A percentile compares a stretch with the other conserved stretches of the same genome.
Evolutionary conservation across 2,797 vertebrate species (phyloP).

Genomic region (Acanthurus lineatus): DNA sequence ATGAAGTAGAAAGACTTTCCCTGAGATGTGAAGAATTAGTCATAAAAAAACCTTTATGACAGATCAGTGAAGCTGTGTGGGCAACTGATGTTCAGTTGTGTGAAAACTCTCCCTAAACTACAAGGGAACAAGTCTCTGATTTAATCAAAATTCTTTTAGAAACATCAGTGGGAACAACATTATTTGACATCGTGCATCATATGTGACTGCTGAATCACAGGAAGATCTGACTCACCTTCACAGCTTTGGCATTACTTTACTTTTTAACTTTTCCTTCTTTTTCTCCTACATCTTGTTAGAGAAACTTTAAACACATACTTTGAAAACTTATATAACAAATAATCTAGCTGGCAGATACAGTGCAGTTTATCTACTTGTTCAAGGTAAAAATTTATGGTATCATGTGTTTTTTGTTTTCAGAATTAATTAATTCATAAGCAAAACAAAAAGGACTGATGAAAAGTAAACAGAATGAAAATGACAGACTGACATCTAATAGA

Average conservation of each 20-base stretch:
- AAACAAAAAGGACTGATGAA: too few relatives aligned
- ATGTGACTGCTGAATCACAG: conserved; percentile 12
- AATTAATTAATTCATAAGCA: too few relatives aligned
- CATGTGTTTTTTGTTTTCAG: too few relatives aligned
- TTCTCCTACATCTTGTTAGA: neutral
- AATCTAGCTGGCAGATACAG: too few relatives aligned
- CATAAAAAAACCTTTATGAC: neutral
- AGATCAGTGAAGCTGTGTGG: conserved; percentile 14
- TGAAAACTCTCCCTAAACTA: too few relatives aligned
- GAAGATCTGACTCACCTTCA: neutral
- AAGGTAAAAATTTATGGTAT: too few relatives aligned
- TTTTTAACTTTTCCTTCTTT: neutral
- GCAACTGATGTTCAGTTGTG: neutral
- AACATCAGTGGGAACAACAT: neutral
- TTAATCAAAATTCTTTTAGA: neutral
- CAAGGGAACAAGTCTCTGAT: neutral
- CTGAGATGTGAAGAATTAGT: conserved; percentile 2
- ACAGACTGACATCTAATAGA: neutral
- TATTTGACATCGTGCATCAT: neutral
- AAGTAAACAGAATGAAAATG: too few relatives aligned
- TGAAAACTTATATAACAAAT: neutral
- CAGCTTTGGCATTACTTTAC: neutral
- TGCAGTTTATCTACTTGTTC: too few relatives aligned
- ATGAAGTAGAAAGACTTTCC: neutral
- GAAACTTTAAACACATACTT: neutral